These are phyloP conservation scores for Matsumurasca onukii DNA, from an alignment of 1,140 invertebrate species.

Conservation along the genomic window DNA sequence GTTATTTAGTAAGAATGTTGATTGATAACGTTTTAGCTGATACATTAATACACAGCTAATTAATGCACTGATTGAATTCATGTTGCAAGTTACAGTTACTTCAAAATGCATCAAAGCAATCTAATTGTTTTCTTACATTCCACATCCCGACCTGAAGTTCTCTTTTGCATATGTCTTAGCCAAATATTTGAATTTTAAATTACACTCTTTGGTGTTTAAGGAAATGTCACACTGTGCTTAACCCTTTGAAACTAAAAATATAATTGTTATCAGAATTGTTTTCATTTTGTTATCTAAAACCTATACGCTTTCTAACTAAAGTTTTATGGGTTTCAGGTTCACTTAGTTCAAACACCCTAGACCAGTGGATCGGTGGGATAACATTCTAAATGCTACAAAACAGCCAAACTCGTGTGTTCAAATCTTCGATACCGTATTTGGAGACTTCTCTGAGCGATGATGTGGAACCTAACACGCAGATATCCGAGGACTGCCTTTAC, in stretches of 20 bases:
- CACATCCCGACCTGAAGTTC: no score
- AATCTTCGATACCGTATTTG: constrained; percentile 86
- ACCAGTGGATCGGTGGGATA: constrained; percentile 80
- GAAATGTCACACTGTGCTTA: not conserved
- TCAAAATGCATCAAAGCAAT: no score
- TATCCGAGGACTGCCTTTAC: constrained; percentile 96
- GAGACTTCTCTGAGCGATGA: constrained; percentile 86
- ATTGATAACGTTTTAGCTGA: no score
- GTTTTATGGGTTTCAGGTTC: constrained; percentile 47
- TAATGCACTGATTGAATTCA: no score
- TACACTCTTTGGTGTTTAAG: not conserved
- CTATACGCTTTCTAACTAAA: not conserved
- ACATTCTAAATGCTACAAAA: constrained; percentile 76
- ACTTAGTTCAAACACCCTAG: constrained; percentile 83
- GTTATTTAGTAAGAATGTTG: not conserved
- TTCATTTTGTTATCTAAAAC: not conserved
- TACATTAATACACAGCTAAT: no score
- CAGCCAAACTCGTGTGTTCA: constrained; percentile 90
- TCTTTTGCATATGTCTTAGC: not conserved
- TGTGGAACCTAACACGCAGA: constrained; percentile 95
- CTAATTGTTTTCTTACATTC: no score
- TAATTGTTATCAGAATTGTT: not conserved
- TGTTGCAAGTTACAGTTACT: no score
- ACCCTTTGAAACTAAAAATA: not conserved
- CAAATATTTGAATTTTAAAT: not conserved